Conservation (phyloP, 2,888 invertebrate genomes). For the Amphipyra berbera region DNA sequence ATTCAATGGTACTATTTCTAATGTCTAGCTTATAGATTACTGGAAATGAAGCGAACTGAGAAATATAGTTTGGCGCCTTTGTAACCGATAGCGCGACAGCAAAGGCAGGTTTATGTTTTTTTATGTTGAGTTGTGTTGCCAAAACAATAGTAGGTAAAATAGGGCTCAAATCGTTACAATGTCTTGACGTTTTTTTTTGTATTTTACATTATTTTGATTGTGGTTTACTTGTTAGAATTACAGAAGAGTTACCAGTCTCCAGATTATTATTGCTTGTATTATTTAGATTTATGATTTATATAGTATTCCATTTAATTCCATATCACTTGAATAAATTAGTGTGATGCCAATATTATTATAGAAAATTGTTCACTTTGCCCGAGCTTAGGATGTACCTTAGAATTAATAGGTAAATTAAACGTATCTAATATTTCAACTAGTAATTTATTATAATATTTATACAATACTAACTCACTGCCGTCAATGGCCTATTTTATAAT, state of each 20-base stretch:
- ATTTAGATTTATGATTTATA: constrained; percentile 20
- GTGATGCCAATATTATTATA: constrained; percentile 33
- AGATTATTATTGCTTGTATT: constrained; percentile 34
- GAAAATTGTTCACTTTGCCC: constrained; percentile 41
- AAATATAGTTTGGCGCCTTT: too few species aligned
- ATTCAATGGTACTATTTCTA: constrained; percentile 41
- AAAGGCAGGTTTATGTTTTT: background rate
- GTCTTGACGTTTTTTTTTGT: constrained; percentile 51
- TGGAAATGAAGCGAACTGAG: constrained; percentile 3
- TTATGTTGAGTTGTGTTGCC: constrained; percentile 34
- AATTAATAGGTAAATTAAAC: constrained; percentile 32
- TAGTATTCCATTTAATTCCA: constrained; percentile 24
- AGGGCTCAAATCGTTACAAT: constrained; percentile 58
- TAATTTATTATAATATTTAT: constrained; percentile 50
- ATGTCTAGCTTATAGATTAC: constrained; percentile 12
- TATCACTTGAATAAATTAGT: constrained; percentile 20
- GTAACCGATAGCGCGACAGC: too few species aligned
- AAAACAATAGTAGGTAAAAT: constrained; percentile 13
- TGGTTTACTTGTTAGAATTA: constrained; percentile 15
- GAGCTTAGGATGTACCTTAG: constrained; percentile 66
- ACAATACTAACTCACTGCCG: constrained; percentile 77
- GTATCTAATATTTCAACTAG: constrained; percentile 35
- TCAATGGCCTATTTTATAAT: constrained; percentile 75
- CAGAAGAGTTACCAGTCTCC: constrained; percentile 42
- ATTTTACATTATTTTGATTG: constrained; percentile 29